Percentiles rank a stretch among this genome's conserved stretches.
phyloP scores from a whole-genome alignment of 2,888 invertebrate genomes.

The Microplitis manilae region DNA sequence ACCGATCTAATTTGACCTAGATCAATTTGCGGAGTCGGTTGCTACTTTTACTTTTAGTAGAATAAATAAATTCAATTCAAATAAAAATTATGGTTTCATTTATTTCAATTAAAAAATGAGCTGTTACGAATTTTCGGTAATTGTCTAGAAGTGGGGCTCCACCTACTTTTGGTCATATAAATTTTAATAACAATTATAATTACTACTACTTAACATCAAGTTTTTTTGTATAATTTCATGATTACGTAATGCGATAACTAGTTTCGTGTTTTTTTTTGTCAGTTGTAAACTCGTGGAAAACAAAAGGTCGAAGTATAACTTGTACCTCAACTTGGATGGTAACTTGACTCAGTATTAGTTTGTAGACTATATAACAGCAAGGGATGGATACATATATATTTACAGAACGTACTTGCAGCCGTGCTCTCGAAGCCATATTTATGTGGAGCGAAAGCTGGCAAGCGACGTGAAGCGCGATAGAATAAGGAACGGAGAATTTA shows the following conservation, averaged over 20 bases:
- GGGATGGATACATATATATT: not conserved
- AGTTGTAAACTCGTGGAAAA: constrained; percentile 6
- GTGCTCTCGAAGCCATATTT: constrained; percentile 61
- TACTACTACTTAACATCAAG: too few relatives aligned
- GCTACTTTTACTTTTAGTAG: not conserved
- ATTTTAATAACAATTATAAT: not conserved
- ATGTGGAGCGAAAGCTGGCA: constrained; percentile 52
- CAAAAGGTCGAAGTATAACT: constrained; percentile 44
- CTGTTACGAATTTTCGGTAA: too few relatives aligned
- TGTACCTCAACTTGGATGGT: constrained; percentile 52
- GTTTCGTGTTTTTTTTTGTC: not conserved
- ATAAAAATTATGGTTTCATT: too few relatives aligned
- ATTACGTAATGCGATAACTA: not conserved
- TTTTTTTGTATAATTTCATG: not conserved
- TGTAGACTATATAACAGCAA: not conserved
- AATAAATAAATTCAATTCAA: too few relatives aligned
- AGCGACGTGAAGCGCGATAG: constrained; percentile 43
- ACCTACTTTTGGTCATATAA: not conserved
- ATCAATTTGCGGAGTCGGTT: not conserved
- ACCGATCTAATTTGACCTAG: too few relatives aligned
- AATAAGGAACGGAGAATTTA: constrained; percentile 50
- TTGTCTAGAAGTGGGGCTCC: too few relatives aligned
- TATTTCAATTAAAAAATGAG: too few relatives aligned
- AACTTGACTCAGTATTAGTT: constrained; percentile 54
- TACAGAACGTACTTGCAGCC: constrained; percentile 9